phyloP scores from a whole-genome alignment of 2,113 vertebrate species.

The Seriola aureovittata region DNA sequence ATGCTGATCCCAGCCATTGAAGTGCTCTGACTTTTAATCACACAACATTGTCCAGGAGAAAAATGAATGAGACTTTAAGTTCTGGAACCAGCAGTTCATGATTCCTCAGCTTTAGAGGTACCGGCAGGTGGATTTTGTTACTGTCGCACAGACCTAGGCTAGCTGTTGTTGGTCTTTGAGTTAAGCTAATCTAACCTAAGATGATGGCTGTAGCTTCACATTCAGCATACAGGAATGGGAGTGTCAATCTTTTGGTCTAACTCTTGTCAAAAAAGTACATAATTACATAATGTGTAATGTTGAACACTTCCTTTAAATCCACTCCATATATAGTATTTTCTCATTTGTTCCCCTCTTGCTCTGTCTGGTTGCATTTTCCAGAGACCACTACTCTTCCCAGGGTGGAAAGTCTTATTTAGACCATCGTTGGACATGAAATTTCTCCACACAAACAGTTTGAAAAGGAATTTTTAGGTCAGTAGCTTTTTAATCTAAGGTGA shows the following conservation, averaged over 20 bases:
- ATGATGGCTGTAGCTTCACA: not conserved
- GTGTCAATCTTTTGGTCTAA: not conserved
- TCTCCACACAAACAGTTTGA: conserved; percentile 26
- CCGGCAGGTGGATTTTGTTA: too few relatives aligned
- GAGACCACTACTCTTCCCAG: not conserved
- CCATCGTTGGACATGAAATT: not conserved
- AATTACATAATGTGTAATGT: not conserved
- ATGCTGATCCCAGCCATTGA: too few relatives aligned
- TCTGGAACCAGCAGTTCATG: too few relatives aligned
- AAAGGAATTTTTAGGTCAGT: conserved; percentile 47
- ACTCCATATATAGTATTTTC: not conserved
- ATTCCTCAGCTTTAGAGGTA: too few relatives aligned
- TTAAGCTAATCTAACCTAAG: not conserved
- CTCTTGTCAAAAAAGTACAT: not conserved
- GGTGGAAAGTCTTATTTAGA: conserved; percentile 5
- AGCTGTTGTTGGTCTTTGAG: not conserved
- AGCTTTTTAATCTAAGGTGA: conserved; percentile 45
- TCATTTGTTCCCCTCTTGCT: not conserved
- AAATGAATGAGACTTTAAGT: too few relatives aligned
- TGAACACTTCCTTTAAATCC: not conserved
- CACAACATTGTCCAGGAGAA: too few relatives aligned
- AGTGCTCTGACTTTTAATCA: too few relatives aligned
- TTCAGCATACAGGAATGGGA: not conserved
- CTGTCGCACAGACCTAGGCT: not conserved
- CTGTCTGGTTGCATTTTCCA: conserved; percentile 2